Evolutionary conservation across 1,140 invertebrate species (phyloP).

Genomic region (Penaeus indicus): DNA sequence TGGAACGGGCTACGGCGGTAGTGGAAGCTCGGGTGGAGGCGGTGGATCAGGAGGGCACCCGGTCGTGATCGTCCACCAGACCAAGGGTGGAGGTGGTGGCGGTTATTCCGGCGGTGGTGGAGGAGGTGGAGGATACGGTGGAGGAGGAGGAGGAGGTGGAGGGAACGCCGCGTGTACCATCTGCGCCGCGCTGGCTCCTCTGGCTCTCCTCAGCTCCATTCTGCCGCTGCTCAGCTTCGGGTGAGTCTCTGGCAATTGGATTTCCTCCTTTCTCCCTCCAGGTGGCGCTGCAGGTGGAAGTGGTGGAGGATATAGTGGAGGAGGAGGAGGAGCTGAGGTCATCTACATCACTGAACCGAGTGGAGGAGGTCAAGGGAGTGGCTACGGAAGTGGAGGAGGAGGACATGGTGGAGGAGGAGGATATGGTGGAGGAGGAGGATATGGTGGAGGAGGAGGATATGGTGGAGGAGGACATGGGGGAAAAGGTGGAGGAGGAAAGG

Average conservation of each 20-base stretch:
- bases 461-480: too few relatives aligned
- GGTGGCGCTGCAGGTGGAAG: too few relatives aligned
- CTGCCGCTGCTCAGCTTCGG: not conserved
- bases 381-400: too few relatives aligned
- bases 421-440: too few relatives aligned
- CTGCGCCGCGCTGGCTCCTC: not conserved
- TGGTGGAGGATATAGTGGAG: too few relatives aligned
- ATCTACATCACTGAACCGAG: too few relatives aligned
- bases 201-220: not conserved
- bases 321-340: too few relatives aligned
- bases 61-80: constrained; percentile 6
- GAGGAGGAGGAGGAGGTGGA: not conserved
- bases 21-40: not conserved
- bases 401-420: too few relatives aligned
- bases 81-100: constrained; percentile 1
- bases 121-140: not conserved
- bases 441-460: too few relatives aligned
- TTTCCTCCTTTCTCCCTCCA: too few relatives aligned
- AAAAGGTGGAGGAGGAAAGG: too few relatives aligned
- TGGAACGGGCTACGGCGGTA: not conserved
- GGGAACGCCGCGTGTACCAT: not conserved
- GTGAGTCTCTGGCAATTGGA: not conserved
- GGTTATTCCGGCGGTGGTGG: not conserved
- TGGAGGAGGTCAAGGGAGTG: too few relatives aligned
- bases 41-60: not conserved